These are phyloP conservation scores for Parus major DNA, from an alignment of 2,113 vertebrate species.

Conservation along the genomic window DNA sequence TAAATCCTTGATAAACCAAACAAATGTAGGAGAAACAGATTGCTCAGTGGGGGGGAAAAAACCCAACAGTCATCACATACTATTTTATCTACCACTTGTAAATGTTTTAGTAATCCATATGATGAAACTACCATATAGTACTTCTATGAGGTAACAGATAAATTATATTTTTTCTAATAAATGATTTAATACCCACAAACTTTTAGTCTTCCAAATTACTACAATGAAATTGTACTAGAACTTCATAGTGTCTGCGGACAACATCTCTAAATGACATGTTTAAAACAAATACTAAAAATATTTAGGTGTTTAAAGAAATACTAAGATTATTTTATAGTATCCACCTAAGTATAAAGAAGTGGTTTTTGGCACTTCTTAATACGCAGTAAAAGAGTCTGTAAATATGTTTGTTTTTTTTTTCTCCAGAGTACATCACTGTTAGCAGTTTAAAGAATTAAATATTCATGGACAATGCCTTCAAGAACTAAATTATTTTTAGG, in stretches of 20 bases:
- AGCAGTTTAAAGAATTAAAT: neutral
- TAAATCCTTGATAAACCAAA: conserved; percentile 6
- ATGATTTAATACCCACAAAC: neutral
- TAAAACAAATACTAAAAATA: neutral
- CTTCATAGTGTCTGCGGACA: neutral
- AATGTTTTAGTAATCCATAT: neutral
- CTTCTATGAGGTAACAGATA: neutral
- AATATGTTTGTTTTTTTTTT: neutral
- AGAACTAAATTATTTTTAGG: neutral
- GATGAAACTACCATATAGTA: neutral
- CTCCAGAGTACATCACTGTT: neutral
- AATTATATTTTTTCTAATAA: neutral
- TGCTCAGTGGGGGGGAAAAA: neutral
- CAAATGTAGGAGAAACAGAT: neutral
- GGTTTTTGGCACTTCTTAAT: neutral
- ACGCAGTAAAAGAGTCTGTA: neutral
- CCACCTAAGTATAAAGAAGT: neutral
- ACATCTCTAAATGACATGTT: neutral
- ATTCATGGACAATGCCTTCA: neutral
- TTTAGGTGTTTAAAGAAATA: neutral
- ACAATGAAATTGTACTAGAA: neutral
- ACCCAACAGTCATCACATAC: neutral
- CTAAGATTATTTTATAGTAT: neutral
- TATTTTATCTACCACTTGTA: neutral
- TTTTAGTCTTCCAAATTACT: neutral